Conservation (phyloP, 2,888 invertebrate genomes). For the Argynnis bischoffii region DNA sequence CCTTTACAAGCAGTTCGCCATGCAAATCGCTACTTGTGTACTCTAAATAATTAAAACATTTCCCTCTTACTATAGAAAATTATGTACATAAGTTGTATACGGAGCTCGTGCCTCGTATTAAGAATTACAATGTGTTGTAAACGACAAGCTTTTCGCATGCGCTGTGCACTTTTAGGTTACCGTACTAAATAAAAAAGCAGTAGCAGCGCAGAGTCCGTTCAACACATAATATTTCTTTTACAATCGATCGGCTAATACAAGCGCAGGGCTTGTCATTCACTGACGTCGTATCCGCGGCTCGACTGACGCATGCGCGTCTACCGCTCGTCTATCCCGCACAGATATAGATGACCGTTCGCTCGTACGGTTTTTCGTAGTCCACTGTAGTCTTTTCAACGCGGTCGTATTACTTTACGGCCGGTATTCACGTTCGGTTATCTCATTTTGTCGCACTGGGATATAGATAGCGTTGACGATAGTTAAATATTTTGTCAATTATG, state of each 20-base stretch:
- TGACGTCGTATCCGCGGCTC: constrained; percentile 68
- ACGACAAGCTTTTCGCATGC: constrained; percentile 42
- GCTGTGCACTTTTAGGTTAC: constrained; percentile 43
- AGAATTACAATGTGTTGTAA: constrained; percentile 21
- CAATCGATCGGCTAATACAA: constrained; percentile 77
- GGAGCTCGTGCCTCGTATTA: constrained; percentile 18
- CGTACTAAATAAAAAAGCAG: constrained; percentile 47
- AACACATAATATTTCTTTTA: constrained; percentile 67
- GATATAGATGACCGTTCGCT: constrained; percentile 70
- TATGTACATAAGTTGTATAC: constrained; percentile 21
- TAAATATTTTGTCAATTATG: constrained; percentile 73
- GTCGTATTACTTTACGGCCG: constrained; percentile 67
- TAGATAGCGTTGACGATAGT: constrained; percentile 69
- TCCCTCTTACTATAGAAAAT: constrained; percentile 21
- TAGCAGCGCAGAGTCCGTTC: constrained; percentile 43
- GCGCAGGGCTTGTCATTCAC: constrained; percentile 77
- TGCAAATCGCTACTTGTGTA: constrained; percentile 15
- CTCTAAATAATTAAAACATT: constrained; percentile 28
- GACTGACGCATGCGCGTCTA: constrained; percentile 80
- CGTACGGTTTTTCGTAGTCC: constrained; percentile 66
- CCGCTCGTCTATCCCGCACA: constrained; percentile 75
- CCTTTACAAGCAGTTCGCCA: background rate
- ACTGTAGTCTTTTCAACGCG: constrained; percentile 66
- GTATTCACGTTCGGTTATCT: constrained; percentile 70
- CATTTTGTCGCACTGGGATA: constrained; percentile 77